Base-by-base conservation (phyloP, 2,888 invertebrate species). In the Serripes groenlandicus region DNA sequence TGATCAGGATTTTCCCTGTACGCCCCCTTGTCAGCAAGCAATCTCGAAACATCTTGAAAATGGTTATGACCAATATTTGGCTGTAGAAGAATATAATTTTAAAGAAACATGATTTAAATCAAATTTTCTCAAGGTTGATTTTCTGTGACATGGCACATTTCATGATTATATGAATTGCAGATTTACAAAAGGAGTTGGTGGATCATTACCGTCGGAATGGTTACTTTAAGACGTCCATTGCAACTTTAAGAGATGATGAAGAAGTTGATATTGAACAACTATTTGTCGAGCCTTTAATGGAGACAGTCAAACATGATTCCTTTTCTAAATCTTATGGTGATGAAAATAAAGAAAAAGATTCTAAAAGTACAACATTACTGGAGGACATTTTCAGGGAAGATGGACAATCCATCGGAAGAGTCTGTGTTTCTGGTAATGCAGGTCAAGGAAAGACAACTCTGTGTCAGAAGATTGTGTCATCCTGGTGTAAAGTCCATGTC, bases 401-500 rank as follows among this genome's bases (percentile, higher is more conserved):
- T 28, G 28, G 28, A 23, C 58, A 26, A n/a, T 11, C 26, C 15
- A 28, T 58, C 58, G 28, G 58, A 26, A 58, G 28, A n/a, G 58
- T 58, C 11, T 58, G 58, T 58, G 26, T 58, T n/a, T 58, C 58
- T 58, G 28, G 58, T 28, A 28, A 58, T n/a, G 58, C 58, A 11
- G 58, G 58, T 2, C 58, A 28, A 23, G 58, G 58, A 28, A 58
- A 58, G 28, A 58, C 58, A 15, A 58, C 58, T 15, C 26, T 58
- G 3, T 58, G 58, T 58, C 58, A 58, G 58, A 28, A 28, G 58
- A 15, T 58, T 3, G 58, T 58, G 28, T 58, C 58, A 1, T 58
- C 58, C 26, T 58, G 58, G 58, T 58, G 58, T 58, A 58, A 58
- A 58, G 15, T 23, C 28, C 58, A 58, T n/a, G 52, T n/a, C 18